Base-by-base conservation (phyloP, 2,113 vertebrate species). In the Arizona elegans region DNA sequence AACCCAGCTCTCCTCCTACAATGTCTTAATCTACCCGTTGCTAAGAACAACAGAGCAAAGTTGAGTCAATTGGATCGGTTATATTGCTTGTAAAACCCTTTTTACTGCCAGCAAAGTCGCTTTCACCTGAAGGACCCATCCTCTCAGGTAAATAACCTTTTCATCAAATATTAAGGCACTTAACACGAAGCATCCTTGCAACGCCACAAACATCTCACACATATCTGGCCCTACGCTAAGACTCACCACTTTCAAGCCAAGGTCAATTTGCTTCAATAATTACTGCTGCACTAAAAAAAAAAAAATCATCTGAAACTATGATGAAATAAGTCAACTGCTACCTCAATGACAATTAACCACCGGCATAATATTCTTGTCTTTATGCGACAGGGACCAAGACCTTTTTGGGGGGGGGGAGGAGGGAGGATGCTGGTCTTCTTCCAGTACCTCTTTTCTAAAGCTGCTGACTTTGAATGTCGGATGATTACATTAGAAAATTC, bases 121-220 rank as follows among this genome's bases (percentile, higher is more conserved):
- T 91, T 95, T 94, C 87, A 92, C 93, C 96, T 93, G 95, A 96
- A 95, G 93, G 91, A 92, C 96, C 94, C 93, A 93, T 95, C 95
- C 91, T 95, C 92, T 97, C 95, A 94, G 93, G 95, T 91, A 96
- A 96, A 96, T 96, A 89, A 95, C 85, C 94, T 97, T 97, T 97
- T 95, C 94, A 95, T 94, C 56, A 94, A 95, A 96, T 43, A 90
- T 95, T 95, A 95, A 93, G 95, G 89, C 54, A 55, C 52, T 11
- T 10, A 52, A 52, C 54, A 87, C 59, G 50, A 81, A 89, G 52
- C 65, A 53, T 96, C 93, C 94, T 94, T 38, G 93, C 95, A 96
- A 94, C 91, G 94, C 91, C 92, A 81, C 91, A 95, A 94, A 93
- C 92, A 96, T 91, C 95, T 94, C 92, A 93, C 7, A 93, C 93